Conservation (phyloP, 2,888 invertebrate species). For the Teinopalpus imperialis region DNA sequence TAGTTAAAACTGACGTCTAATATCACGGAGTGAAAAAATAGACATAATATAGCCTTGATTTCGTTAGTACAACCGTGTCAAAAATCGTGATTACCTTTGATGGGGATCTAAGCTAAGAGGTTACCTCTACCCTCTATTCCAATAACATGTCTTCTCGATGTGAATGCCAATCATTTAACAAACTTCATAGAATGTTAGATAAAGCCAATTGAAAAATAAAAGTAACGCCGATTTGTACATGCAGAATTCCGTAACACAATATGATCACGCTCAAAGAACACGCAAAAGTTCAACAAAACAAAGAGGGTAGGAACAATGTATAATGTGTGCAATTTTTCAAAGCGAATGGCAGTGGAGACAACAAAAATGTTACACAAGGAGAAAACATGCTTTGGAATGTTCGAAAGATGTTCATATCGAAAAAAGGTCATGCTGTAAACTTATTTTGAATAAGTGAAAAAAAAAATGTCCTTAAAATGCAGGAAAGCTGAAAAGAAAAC, state of each 20-base stretch:
- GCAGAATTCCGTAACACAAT: conserved; percentile 30
- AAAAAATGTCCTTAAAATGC: conserved; percentile 39
- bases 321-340: conserved; percentile 38
- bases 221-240: conserved; percentile 25
- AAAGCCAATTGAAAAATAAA: conserved; percentile 33
- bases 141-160: conserved; percentile 56
- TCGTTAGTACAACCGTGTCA: conserved; percentile 3
- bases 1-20: not conserved
- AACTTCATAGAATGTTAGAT: conserved; percentile 29
- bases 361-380: conserved; percentile 49
- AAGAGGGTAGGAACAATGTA: conserved; percentile 9
- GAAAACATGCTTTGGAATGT: conserved; percentile 66
- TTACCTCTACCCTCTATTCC: conserved; percentile 27
- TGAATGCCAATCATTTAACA: conserved; percentile 22
- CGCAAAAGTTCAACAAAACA: conserved; percentile 41
- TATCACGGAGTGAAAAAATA: not conserved
- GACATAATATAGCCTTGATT: not conserved
- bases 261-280: conserved; percentile 43
- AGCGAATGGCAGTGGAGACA: conserved; percentile 56
- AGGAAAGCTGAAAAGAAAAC: conserved; percentile 51
- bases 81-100: too few relatives aligned
- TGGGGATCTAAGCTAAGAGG: too few relatives aligned
- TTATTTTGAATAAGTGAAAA: conserved; percentile 30
- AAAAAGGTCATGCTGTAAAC: conserved; percentile 49
- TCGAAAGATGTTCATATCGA: conserved; percentile 29